Percentiles rank a stretch among this genome's conserved stretches.
Conservation (phyloP, 2,797 vertebrate genomes). For the Epinephelus awoara region DNA sequence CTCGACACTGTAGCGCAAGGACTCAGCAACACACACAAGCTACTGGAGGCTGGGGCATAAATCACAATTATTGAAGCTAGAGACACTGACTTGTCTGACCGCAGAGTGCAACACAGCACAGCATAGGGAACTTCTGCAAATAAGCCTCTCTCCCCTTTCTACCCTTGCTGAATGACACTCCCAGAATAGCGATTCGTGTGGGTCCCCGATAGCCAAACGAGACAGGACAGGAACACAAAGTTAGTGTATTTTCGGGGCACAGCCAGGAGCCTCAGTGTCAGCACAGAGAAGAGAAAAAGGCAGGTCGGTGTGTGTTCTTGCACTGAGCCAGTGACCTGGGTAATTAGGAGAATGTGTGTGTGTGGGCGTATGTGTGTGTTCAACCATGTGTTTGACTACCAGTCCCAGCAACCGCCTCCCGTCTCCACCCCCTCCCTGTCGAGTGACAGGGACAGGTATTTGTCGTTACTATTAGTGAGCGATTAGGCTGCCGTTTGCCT, state of each 20-base stretch:
- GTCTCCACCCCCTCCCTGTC: slow-evolving; percentile 33
- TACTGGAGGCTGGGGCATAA: slow-evolving; percentile 80
- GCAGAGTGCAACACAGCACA: slow-evolving; percentile 45
- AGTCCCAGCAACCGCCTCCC: slow-evolving; percentile 28
- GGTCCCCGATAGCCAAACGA: slow-evolving; percentile 72
- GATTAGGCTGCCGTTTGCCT: slow-evolving; percentile 75
- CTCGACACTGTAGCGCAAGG: slow-evolving; percentile 68
- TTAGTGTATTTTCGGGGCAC: slow-evolving; percentile 69
- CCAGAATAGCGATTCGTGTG: slow-evolving; percentile 78
- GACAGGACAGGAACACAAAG: slow-evolving; percentile 74
- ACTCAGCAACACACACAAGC: slow-evolving; percentile 71
- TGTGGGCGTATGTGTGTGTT: slow-evolving; percentile 52
- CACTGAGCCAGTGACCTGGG: slow-evolving; percentile 67
- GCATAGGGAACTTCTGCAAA: slow-evolving; percentile 72
- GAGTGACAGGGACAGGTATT: slow-evolving; percentile 78
- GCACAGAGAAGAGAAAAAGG: slow-evolving; percentile 47
- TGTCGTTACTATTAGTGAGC: slow-evolving; percentile 80
- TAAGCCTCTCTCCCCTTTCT: slow-evolving; percentile 67
- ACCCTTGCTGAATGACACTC: slow-evolving; percentile 83
- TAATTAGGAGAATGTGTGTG: slow-evolving; percentile 70
- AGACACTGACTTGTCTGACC: slow-evolving; percentile 75
- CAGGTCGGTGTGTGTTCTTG: slow-evolving; percentile 46
- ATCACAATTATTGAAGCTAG: slow-evolving; percentile 84
- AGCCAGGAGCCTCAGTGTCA: slow-evolving; percentile 60
- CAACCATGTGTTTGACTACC: slow-evolving; percentile 59